phyloP scores from a whole-genome alignment of 1,140 invertebrate genomes.

The Drosophila nigrodunni region DNA sequence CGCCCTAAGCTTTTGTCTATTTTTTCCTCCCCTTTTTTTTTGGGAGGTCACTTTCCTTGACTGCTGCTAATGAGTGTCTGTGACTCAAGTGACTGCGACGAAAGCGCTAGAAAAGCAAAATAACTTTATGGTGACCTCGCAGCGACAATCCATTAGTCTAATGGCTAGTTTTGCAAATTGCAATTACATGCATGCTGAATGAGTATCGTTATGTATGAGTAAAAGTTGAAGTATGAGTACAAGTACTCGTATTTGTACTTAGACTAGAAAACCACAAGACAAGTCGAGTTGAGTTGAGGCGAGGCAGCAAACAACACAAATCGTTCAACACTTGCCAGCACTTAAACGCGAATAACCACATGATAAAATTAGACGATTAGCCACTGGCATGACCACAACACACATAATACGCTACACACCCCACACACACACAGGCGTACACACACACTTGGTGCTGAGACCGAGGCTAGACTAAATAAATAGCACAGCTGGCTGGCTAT shows the following conservation, averaged over 20 bases:
- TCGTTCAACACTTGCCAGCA: conserved; percentile 74
- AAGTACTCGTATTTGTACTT: conserved; percentile 1
- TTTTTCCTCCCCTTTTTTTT: conserved; percentile 20
- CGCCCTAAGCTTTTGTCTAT: conserved; percentile 8
- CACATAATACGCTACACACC: no score
- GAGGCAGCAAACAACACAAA: conserved; percentile 59
- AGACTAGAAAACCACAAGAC: conserved; percentile 4
- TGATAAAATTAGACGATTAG: conserved; percentile 82
- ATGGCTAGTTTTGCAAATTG: conserved; percentile 43
- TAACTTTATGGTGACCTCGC: conserved; percentile 2
- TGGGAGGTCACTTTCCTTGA: conserved; percentile 18
- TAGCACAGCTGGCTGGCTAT: conserved; percentile 64
- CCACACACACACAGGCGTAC: conserved; percentile 21
- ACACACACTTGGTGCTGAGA: conserved; percentile 4
- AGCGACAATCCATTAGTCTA: conserved; percentile 38
- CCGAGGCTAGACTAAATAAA: conserved; percentile 68
- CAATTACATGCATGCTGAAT: conserved; percentile 36
- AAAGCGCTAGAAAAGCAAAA: conserved; percentile 26
- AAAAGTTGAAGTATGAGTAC: neutral
- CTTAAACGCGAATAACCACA: conserved; percentile 79
- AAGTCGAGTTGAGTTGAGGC: conserved; percentile 14
- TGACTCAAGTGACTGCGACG: conserved; percentile 35
- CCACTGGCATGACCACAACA: conserved; percentile 54
- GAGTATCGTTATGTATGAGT: neutral
- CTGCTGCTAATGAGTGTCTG: conserved; percentile 38